A percentile compares a stretch with the other conserved stretches of the same genome.
phyloP scores from a whole-genome alignment of 2,797 vertebrate species.

The Enteromius viviparus region DNA sequence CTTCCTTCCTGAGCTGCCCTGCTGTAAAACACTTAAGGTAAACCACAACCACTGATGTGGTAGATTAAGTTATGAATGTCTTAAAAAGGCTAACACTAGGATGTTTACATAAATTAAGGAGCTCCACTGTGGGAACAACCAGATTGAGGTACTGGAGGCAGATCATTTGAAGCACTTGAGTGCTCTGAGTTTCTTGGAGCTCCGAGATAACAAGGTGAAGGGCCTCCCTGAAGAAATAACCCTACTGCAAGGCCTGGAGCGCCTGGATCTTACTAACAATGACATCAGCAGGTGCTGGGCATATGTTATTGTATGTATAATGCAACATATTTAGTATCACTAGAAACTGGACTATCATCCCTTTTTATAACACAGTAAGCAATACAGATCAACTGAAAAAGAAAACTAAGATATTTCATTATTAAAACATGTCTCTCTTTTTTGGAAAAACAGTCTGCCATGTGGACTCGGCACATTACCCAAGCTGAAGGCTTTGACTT shows the following conservation, averaged over 20 bases:
- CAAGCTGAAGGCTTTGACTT: slow-evolving; percentile 84
- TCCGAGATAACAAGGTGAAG: slow-evolving; percentile 87
- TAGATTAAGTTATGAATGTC: neutral
- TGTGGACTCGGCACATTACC: slow-evolving; percentile 85
- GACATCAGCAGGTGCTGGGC: slow-evolving; percentile 82
- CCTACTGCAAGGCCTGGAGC: slow-evolving; percentile 81
- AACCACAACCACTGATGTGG: neutral
- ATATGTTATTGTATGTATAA: neutral
- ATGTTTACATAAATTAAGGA: slow-evolving; percentile 69
- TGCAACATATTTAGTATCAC: neutral
- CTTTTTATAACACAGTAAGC: neutral
- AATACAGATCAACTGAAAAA: no score
- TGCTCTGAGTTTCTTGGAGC: slow-evolving; percentile 81
- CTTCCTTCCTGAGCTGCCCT: slow-evolving; percentile 79
- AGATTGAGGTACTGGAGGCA: slow-evolving; percentile 78
- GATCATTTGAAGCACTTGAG: slow-evolving; percentile 81
- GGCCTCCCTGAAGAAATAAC: slow-evolving; percentile 83
- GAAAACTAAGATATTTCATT: no score
- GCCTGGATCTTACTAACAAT: slow-evolving; percentile 87
- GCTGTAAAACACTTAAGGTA: slow-evolving; percentile 83
- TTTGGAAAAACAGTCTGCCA: slow-evolving; percentile 81
- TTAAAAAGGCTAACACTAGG: neutral
- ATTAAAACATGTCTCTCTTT: neutral
- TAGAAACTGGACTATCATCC: neutral
- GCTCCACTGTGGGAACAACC: slow-evolving; percentile 86